Percentiles rank a stretch among this genome's conserved stretches.
phyloP scores from a whole-genome alignment of 1,140 invertebrate genomes.

The Polypedilum vanderplanki region DNA sequence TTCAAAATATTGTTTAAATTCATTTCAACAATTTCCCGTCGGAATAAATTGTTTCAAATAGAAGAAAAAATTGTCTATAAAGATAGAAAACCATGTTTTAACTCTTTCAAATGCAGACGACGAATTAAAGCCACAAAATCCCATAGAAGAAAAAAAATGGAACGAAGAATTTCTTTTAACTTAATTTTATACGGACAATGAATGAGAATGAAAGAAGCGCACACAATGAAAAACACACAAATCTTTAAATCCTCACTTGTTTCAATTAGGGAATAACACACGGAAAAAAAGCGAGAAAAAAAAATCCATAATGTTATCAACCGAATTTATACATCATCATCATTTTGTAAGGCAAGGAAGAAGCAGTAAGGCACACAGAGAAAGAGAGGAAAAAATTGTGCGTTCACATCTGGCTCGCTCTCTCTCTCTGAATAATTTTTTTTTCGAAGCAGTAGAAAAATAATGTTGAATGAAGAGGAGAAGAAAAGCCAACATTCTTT shows the following conservation, averaged over 20 bases:
- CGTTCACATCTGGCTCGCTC: constrained; percentile 19
- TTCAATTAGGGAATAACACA: constrained; percentile 25
- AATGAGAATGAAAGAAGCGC: not conserved
- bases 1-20: too few relatives aligned
- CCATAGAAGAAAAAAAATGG: not conserved
- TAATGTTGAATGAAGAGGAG: not conserved
- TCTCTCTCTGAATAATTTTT: not conserved
- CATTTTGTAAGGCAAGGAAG: not conserved
- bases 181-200: too few relatives aligned
- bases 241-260: constrained; percentile 26
- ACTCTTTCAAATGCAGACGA: not conserved
- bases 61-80: too few relatives aligned
- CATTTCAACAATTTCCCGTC: too few relatives aligned
- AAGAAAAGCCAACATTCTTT: constrained; percentile 21
- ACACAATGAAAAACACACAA: constrained; percentile 15
- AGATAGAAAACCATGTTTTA: too few relatives aligned
- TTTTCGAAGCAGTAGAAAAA: not conserved
- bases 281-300: not conserved
- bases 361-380: not conserved
- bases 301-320: constrained; percentile 29
- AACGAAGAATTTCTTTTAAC: too few relatives aligned
- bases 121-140: not conserved
- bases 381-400: not conserved
- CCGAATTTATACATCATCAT: constrained; percentile 29
- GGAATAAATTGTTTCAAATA: too few relatives aligned